Conservation (phyloP, 2,113 vertebrate genomes). For the Microtus ochrogaster region DNA sequence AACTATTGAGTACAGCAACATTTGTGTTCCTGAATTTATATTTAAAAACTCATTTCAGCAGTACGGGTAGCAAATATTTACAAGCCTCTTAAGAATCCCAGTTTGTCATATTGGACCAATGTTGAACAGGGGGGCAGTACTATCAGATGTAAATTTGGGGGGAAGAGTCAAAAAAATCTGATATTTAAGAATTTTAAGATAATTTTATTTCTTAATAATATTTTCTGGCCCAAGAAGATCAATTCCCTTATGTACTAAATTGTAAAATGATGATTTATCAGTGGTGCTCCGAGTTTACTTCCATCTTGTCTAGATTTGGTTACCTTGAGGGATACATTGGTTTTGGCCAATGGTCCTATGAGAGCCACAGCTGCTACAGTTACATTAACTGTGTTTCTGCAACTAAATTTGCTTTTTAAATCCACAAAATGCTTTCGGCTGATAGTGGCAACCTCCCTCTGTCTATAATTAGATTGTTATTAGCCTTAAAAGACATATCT, state of each 20-base stretch:
- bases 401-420: slow-evolving; percentile 57
- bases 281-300: not conserved
- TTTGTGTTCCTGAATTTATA: not conserved
- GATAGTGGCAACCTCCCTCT: not conserved
- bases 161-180: not conserved
- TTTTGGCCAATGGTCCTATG: slow-evolving; percentile 32
- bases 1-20: not conserved
- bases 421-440: slow-evolving; percentile 50
- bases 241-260: not conserved
- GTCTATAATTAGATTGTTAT: slow-evolving; percentile 49
- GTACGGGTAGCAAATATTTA: not conserved
- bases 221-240: not conserved
- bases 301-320: not conserved
- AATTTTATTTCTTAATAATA: not conserved
- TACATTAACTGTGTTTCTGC: slow-evolving; percentile 32
- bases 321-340: slow-evolving; percentile 52
- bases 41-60: not conserved
- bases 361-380: slow-evolving; percentile 44
- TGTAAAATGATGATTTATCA: slow-evolving; percentile 38
- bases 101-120: not conserved
- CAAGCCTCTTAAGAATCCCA: not conserved
- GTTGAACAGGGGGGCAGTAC: not conserved
- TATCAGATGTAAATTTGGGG: not conserved
- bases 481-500: slow-evolving; percentile 61
- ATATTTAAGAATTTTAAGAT: not conserved